Conservation (phyloP, 2,797 vertebrate genomes). For the Pipistrellus kuhlii region DNA sequence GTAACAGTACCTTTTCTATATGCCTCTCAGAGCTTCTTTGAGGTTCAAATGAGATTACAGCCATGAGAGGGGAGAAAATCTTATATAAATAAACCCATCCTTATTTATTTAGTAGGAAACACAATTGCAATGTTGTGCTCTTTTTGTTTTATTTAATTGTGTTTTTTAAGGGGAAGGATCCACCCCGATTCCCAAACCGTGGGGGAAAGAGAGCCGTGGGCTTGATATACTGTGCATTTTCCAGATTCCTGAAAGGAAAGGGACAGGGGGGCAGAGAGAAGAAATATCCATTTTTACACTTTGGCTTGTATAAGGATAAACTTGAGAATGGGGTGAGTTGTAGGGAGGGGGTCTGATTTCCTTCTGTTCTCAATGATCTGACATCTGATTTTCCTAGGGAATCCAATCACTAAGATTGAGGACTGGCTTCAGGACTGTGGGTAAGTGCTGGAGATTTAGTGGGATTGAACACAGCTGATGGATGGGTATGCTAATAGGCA, state of each 20-base stretch:
- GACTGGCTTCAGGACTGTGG: conserved; percentile 92
- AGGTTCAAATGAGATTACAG: not conserved
- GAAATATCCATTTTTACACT: not conserved
- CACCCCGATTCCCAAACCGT: not conserved
- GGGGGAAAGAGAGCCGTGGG: not conserved
- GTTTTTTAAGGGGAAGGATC: not conserved
- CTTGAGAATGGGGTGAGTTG: not conserved
- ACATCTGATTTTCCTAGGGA: conserved; percentile 88
- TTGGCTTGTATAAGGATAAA: not conserved
- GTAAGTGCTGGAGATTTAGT: conserved; percentile 86
- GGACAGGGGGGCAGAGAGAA: not conserved
- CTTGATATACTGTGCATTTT: not conserved
- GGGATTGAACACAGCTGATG: not conserved
- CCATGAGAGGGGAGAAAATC: not conserved
- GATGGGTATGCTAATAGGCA: not conserved
- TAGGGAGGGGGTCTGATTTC: not conserved
- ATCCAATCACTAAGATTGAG: conserved; percentile 91
- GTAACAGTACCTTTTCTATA: not conserved
- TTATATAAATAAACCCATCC: not conserved
- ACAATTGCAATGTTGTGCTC: not conserved
- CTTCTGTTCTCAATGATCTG: not conserved
- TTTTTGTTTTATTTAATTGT: not conserved
- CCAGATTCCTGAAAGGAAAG: not conserved
- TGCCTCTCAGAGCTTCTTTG: not conserved
- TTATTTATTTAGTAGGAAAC: conserved; percentile 14